A percentile compares a stretch with the other conserved stretches of the same genome.
These are phyloP conservation scores for Manacus vitellinus DNA, from an alignment of 2,113 vertebrate genomes.

Conservation along the genomic window DNA sequence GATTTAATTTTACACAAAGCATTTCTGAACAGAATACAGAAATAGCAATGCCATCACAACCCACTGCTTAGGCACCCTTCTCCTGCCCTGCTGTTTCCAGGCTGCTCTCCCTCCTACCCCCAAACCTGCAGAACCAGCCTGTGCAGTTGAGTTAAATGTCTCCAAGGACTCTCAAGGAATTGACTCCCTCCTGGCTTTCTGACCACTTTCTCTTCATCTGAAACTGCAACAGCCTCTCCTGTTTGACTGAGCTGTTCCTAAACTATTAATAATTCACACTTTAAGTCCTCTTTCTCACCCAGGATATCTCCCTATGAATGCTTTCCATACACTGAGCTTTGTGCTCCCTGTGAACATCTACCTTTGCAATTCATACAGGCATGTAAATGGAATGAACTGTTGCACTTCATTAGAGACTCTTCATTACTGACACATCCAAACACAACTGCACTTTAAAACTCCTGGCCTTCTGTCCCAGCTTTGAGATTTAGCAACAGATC, in stretches of 20 bases:
- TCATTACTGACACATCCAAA: not conserved
- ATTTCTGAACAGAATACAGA: not conserved
- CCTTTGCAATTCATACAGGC: not conserved
- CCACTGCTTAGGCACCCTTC: not conserved
- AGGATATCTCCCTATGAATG: not conserved
- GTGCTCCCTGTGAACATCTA: not conserved
- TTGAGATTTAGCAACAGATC: not conserved
- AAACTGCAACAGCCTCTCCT: not conserved
- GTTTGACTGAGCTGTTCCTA: not conserved
- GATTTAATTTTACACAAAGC: not conserved
- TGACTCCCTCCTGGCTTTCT: not conserved
- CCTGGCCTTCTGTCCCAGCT: not conserved
- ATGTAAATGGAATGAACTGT: not conserved
- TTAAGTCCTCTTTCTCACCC: not conserved
- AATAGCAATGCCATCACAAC: not conserved
- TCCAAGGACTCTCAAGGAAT: not conserved
- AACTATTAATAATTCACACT: not conserved
- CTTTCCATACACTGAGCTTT: not conserved
- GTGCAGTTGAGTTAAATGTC: not conserved
- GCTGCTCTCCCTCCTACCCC: not conserved
- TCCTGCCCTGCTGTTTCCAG: not conserved
- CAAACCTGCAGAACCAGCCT: not conserved
- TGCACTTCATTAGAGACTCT: not conserved
- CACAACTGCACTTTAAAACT: not conserved
- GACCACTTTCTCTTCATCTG: not conserved